Base-by-base conservation (phyloP, 2,113 vertebrate genomes). In the Alethe castanea region DNA sequence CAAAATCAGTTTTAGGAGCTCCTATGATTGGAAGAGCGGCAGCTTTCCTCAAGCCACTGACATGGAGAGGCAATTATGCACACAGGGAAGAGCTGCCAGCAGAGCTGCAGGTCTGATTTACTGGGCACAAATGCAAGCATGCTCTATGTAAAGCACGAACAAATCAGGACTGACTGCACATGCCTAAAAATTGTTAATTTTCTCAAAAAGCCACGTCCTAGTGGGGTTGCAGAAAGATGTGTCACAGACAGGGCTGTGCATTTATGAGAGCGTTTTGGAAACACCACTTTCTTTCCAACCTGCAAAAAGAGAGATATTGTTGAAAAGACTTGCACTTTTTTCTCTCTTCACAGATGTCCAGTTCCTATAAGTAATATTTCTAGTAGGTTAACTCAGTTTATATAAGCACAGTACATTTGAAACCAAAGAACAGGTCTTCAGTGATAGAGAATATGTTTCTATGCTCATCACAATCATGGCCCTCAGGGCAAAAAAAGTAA, bases 161-260 rank as follows among this genome's bases (percentile, higher is more conserved):
- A 80, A 42, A 50, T 17, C 31, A 78, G n/a, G 54, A 61, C 36
- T 29, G 31, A 61, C 40, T 45, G 42, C 26, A 67, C 14, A 15
- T 45, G 44, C 35, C 33, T 47, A 26, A 85, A 52, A 60, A 29
- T 12, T 20, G 8, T 29, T 77, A 14, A 23, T 40, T 86, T 95
- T 74, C 72, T 95, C 28, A 22, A 70, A 92, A 88, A 72, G 19
- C 6, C 48, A 1, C 36, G 18, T 72, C 28, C 19, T 64, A 44
- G 11, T 0, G 2, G 26, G 4, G 12, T 8, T 35, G 17, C 33
- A 82, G 79, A 65, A 59, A 54, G 35, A 29, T 3, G 1, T 1
- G 1, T 24, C 20, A 70, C 14, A 79, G 19, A 42, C 10, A 33
- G 29, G 11, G 31, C 38, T 69, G 12, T 36, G 20, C 9, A 31